These are phyloP conservation scores for Pangasius krempfi DNA, from an alignment of 2,797 vertebrate genomes.

Conservation along the genomic window DNA sequence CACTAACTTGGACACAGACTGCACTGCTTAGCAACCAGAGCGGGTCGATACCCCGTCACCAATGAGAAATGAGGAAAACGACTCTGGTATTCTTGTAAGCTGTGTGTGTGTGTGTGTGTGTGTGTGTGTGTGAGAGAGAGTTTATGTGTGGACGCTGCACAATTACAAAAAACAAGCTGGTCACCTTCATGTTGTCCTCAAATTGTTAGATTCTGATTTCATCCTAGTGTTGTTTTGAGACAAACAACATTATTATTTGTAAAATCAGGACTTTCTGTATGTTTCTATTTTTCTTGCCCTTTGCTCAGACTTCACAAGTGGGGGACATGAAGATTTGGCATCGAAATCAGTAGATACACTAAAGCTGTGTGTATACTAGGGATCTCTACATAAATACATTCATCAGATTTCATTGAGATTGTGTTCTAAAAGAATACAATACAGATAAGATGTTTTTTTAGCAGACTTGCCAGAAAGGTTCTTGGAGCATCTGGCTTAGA, in stretches of 20 bases:
- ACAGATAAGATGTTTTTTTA: background rate
- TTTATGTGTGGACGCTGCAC: background rate
- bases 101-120: background rate
- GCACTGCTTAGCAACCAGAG: constrained; percentile 13
- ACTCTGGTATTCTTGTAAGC: background rate
- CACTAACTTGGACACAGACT: constrained; percentile 2
- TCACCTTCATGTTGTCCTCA: constrained; percentile 1
- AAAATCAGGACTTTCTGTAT: background rate
- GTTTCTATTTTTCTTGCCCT: background rate
- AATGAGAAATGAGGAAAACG: background rate
- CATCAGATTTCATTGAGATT: background rate
- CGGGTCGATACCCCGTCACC: background rate
- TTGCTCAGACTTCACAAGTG: background rate
- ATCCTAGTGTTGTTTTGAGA: background rate
- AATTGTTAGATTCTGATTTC: background rate
- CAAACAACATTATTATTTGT: background rate
- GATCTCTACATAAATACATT: background rate
- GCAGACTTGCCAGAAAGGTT: background rate
- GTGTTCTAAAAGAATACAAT: background rate
- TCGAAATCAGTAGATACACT: background rate
- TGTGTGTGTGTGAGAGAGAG: background rate
- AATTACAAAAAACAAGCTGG: background rate
- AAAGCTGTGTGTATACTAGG: background rate
- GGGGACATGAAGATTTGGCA: background rate
- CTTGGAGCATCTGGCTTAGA: background rate